Conservation (phyloP, 1,140 invertebrate species). For the Hyles vespertilio region DNA sequence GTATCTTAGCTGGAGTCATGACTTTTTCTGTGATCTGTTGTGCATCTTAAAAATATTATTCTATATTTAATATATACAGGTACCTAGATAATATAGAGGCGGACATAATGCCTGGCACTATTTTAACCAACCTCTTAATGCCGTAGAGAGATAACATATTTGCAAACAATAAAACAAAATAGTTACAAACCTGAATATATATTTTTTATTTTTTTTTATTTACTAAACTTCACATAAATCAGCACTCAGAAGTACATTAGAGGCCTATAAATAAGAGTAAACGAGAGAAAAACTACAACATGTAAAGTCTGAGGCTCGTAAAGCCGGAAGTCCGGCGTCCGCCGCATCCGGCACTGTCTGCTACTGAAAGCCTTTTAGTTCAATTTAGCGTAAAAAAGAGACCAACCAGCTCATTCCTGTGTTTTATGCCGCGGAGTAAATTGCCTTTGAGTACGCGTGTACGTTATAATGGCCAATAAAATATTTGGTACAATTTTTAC, state of each 20-base stretch:
- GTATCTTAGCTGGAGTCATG: too few species aligned
- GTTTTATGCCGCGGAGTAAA: constrained; percentile 40
- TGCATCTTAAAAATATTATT: too few species aligned
- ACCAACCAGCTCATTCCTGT: constrained; percentile 35
- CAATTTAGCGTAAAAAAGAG: constrained; percentile 60
- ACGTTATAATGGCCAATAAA: background rate
- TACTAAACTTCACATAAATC: constrained; percentile 5
- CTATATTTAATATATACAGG: too few species aligned
- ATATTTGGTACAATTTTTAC: too few species aligned
- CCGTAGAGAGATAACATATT: too few species aligned
- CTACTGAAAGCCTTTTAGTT: constrained; percentile 66
- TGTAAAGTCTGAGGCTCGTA: constrained; percentile 36
- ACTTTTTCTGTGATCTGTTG: too few species aligned
- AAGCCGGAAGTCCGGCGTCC: constrained; percentile 51
- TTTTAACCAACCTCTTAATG: too few species aligned
- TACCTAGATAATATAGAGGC: too few species aligned
- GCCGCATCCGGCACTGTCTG: constrained; percentile 45
- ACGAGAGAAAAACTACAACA: constrained; percentile 31
- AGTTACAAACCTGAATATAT: too few species aligned
- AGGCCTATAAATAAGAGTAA: constrained; percentile 34
- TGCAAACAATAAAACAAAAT: too few species aligned
- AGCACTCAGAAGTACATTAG: constrained; percentile 21
- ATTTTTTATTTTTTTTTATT: too few species aligned
- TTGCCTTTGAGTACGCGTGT: constrained; percentile 15
- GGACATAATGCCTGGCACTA: too few species aligned